Evolutionary conservation across 2,113 vertebrate genomes (phyloP), one percentile per base, ranked within the genome.

Genomic region (Dissostichus mawsoni): DNA sequence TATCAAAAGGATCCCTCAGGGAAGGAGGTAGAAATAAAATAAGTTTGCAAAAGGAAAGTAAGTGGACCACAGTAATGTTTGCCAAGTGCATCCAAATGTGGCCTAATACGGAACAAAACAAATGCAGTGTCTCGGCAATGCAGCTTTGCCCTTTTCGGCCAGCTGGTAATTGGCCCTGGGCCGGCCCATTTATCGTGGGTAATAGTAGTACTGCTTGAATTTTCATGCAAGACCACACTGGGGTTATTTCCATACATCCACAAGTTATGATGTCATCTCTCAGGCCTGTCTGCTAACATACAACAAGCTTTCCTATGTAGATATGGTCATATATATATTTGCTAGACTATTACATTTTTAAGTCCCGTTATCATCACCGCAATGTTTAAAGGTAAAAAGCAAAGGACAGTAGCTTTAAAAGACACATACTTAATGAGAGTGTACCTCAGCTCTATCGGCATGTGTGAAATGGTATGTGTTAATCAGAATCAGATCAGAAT

Each of bases 71-170:
- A 70, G 52, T 74, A 69, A 79, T 81, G 61, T 78, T 69, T 77
- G 57, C 64, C 29, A 18, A 44, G 59, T 68, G 70, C 78, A 86
- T 77, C 66, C 62, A 77, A 87, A 83, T 79, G 81, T 78, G 55
- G 59, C 47, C 74, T 80, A 41, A 87, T 36, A 64, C 36, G 61
- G 69, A 89, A 78, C 45, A 72, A 77, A 75, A 81, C 83, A 77
- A 81, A 82, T 84, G 67, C 57, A 55, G 63, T 18, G 78, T 74
- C 74, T 25, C n/a, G 5, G 33, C 29, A 56, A 80, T 36, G 76
- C 66, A 79, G 66, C 47, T n/a, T 41, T 81, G 80, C 69, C 83
- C 79, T 86, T 84, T 85, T 61, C 83, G 81, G 74, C 71, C 74
- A 76, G 81, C 70, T 79, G 68, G 68, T 88, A 89, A 88, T 77